These are phyloP conservation scores for Oryzias curvinotus DNA, from an alignment of 2,113 vertebrate species.

Conservation along the genomic window DNA sequence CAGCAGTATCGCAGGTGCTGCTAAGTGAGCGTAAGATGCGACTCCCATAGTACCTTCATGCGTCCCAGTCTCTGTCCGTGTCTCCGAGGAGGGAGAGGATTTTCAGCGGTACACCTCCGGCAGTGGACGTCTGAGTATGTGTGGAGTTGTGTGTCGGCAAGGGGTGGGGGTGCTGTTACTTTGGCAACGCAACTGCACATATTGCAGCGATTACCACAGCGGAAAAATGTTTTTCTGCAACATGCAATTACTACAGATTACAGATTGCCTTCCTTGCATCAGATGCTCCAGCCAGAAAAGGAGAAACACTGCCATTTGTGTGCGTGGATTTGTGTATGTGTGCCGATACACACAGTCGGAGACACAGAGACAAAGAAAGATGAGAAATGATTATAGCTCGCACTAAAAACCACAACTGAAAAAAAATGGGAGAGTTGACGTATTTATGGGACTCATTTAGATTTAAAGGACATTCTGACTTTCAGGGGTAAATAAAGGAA, in stretches of 20 bases:
- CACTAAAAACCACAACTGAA: slow-evolving; percentile 74
- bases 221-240: slow-evolving; percentile 86
- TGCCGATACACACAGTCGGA: slow-evolving; percentile 62
- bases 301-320: slow-evolving; percentile 65
- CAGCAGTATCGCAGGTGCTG: slow-evolving; percentile 61
- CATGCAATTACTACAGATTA: slow-evolving; percentile 86
- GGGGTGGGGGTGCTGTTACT: slow-evolving; percentile 77
- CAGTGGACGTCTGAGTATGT: slow-evolving; percentile 13
- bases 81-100: neutral
- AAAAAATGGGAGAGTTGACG: slow-evolving; percentile 65
- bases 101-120: no score
- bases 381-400: slow-evolving; percentile 78
- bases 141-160: slow-evolving; percentile 50
- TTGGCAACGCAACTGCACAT: slow-evolving; percentile 80
- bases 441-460: slow-evolving; percentile 74
- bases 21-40: slow-evolving; percentile 7
- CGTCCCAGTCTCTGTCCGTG: slow-evolving; percentile 29
- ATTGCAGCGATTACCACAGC: slow-evolving; percentile 83
- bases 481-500: slow-evolving; percentile 62
- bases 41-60: slow-evolving; percentile 3
- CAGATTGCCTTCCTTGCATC: slow-evolving; percentile 81
- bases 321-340: slow-evolving; percentile 37
- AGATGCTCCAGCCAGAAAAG: slow-evolving; percentile 74
- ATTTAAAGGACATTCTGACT: slow-evolving; percentile 66
- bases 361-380: slow-evolving; percentile 73